A percentile compares a stretch with the other conserved stretches of the same genome.
These are phyloP conservation scores for Berghia stephanieae DNA, from an alignment of 1,140 invertebrate species.

Conservation along the genomic window DNA sequence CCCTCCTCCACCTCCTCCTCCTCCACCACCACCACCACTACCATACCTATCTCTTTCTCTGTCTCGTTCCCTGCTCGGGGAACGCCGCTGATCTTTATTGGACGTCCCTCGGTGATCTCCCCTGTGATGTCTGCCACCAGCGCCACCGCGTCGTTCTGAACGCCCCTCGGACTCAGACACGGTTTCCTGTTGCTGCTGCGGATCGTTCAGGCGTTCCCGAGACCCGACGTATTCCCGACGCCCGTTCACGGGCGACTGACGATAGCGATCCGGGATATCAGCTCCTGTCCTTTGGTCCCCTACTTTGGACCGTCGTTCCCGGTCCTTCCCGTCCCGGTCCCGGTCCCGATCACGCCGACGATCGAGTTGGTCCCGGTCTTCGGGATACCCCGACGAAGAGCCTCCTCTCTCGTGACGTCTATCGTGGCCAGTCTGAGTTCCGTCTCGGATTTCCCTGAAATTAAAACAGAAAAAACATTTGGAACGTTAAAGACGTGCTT, in stretches of 20 bases:
- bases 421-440: constrained; percentile 34
- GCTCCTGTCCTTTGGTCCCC: constrained; percentile 40
- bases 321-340: constrained; percentile 32
- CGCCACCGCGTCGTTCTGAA: constrained; percentile 33
- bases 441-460: constrained; percentile 32
- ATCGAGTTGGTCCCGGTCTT: constrained; percentile 24
- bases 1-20: constrained; percentile 18
- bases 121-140: constrained; percentile 35
- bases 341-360: constrained; percentile 19
- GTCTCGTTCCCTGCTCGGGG: constrained; percentile 40
- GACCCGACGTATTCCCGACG: constrained; percentile 37
- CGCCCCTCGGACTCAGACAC: constrained; percentile 21
- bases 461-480: too few relatives aligned
- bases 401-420: constrained; percentile 31
- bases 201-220: constrained; percentile 41
- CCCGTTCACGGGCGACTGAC: constrained; percentile 45
- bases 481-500: too few relatives aligned
- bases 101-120: constrained; percentile 29
- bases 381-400: too few relatives aligned
- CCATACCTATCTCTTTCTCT: constrained; percentile 28
- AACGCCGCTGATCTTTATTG: constrained; percentile 37
- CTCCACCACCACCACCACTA: constrained; percentile 20
- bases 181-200: constrained; percentile 28
- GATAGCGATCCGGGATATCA: constrained; percentile 39
- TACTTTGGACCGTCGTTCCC: constrained; percentile 33